Evolutionary conservation across 2,113 vertebrate genomes (phyloP).

Genomic region (Menidia beryllina): DNA sequence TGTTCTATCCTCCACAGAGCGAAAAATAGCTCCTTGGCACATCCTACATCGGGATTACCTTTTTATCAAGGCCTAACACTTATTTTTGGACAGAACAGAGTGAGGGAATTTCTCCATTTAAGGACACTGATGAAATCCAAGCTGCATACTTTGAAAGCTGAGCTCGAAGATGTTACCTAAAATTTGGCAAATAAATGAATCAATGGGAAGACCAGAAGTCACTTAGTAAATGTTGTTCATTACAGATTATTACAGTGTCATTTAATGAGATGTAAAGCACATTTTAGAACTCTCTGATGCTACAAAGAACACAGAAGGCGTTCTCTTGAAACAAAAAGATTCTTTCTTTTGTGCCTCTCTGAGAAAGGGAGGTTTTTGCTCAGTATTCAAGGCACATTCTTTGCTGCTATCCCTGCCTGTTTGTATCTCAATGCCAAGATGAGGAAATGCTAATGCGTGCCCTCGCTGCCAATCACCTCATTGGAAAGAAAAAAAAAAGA

Average conservation of each 20-base stretch:
- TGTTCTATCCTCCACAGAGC: conserved; percentile 57
- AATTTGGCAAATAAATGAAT: conserved; percentile 14
- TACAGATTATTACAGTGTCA: background rate
- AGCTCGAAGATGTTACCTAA: conserved; percentile 31
- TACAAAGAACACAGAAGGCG: conserved; percentile 13
- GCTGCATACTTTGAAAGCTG: conserved; percentile 35
- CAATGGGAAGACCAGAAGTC: background rate
- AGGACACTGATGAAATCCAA: conserved; percentile 64
- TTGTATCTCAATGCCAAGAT: conserved; percentile 70
- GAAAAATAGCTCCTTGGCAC: conserved; percentile 71
- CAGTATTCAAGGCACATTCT: conserved; percentile 69
- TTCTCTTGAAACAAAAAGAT: conserved; percentile 24
- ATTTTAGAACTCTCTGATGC: conserved; percentile 11
- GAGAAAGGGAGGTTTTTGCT: conserved; percentile 41
- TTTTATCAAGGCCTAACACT: conserved; percentile 62
- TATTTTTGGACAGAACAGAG: conserved; percentile 59
- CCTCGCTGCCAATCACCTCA: conserved; percentile 78
- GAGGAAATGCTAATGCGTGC: conserved; percentile 80
- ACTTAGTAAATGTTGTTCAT: background rate
- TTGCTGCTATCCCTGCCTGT: conserved; percentile 61
- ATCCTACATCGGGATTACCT: conserved; percentile 62
- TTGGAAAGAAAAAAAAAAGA: conserved; percentile 48
- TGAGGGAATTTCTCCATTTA: conserved; percentile 72
- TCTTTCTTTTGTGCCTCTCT: conserved; percentile 24
- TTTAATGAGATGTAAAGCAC: conserved; percentile 3